Percentiles rank a stretch among this genome's conserved stretches.
Conservation (phyloP, 2,113 vertebrate species). For the Aix galericulata region DNA sequence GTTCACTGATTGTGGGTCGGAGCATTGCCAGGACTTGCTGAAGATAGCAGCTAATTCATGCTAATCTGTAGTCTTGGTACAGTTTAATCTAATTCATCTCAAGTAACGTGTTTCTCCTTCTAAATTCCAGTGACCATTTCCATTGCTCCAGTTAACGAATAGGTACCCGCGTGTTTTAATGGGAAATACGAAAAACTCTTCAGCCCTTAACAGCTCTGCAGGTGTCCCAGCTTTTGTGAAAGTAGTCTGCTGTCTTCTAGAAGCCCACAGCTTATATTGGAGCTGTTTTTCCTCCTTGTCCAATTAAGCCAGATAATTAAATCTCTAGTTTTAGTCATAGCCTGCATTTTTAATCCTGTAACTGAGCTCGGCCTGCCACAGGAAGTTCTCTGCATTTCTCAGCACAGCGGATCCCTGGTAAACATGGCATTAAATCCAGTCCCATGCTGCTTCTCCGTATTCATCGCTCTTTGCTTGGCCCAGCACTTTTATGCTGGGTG, state of each 20-base stretch:
- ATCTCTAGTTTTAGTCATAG: slow-evolving; percentile 39
- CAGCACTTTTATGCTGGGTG: background rate
- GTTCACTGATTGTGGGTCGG: background rate
- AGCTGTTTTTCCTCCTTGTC: slow-evolving; percentile 36
- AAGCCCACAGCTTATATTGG: background rate
- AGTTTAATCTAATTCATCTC: background rate
- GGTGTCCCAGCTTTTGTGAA: slow-evolving; percentile 6
- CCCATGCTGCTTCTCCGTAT: slow-evolving; percentile 8
- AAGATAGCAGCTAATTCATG: slow-evolving; percentile 13
- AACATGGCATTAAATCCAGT: slow-evolving; percentile 35
- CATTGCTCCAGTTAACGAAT: background rate
- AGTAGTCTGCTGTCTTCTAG: background rate
- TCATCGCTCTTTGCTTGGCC: slow-evolving; percentile 25
- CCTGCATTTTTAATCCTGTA: slow-evolving; percentile 32
- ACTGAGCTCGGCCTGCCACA: background rate
- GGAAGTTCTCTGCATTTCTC: slow-evolving; percentile 41
- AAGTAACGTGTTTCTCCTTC: background rate
- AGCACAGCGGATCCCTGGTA: background rate
- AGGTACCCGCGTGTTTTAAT: background rate
- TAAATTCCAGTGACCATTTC: background rate
- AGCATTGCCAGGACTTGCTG: background rate
- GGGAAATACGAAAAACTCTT: background rate
- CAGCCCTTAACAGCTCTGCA: background rate
- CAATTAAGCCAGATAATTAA: slow-evolving; percentile 52
- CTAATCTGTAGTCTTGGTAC: background rate